These are phyloP conservation scores for Chunga burmeisteri DNA, from an alignment of 2,113 vertebrate genomes.

Conservation along the genomic window DNA sequence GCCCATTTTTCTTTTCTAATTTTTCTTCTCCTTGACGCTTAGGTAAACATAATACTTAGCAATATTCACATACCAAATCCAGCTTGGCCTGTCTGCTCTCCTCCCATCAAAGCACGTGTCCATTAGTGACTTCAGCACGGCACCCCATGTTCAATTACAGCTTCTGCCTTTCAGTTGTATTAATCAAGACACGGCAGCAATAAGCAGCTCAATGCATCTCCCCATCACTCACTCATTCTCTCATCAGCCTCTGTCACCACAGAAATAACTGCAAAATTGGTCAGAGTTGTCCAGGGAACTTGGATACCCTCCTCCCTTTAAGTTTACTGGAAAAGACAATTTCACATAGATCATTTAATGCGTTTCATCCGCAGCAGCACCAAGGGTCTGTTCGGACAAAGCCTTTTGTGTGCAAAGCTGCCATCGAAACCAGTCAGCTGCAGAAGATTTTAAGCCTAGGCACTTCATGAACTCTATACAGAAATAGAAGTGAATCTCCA, in stretches of 20 bases:
- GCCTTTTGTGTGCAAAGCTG: not conserved
- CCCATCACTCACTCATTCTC: not conserved
- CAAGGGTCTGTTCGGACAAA: not conserved
- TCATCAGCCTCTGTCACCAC: not conserved
- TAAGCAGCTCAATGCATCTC: not conserved
- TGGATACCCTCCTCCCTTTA: not conserved
- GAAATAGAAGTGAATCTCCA: not conserved
- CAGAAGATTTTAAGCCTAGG: not conserved
- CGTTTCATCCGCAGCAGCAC: not conserved
- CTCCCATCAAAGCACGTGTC: not conserved
- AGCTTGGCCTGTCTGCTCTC: not conserved
- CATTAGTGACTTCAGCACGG: not conserved
- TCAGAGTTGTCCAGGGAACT: not conserved
- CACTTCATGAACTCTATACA: not conserved
- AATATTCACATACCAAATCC: not conserved
- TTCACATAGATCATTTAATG: not conserved
- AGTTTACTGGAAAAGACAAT: not conserved
- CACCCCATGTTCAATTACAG: not conserved
- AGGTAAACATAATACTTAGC: not conserved
- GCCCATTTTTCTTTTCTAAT: not conserved
- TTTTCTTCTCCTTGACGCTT: not conserved
- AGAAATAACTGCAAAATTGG: not conserved
- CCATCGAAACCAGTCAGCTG: not conserved
- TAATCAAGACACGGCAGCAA: not conserved
- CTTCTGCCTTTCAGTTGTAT: not conserved